Base-by-base conservation (phyloP, 2,797 vertebrate genomes). In the Artibeus lituratus region DNA sequence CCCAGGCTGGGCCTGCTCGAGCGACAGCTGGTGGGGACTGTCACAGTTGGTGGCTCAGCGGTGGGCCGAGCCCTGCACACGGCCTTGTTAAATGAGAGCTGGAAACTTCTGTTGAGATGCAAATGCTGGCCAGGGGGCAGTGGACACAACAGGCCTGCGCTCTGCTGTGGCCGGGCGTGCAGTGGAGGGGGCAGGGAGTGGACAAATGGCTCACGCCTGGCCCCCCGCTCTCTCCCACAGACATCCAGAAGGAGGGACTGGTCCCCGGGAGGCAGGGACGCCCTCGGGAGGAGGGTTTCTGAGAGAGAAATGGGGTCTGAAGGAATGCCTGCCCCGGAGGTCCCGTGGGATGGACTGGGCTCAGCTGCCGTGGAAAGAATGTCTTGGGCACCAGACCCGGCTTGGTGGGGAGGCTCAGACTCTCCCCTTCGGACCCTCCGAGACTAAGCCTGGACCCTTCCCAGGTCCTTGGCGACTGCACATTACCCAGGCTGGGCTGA, bases 21-120 rank as follows among this genome's bases (percentile, higher is more conserved):
- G 6, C 67, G 88, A 93, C 94, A 95, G 94, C 90, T 92, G 90
- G 62, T 53, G 73, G 24, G 69, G 89, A 77, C 84, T 78, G 83
- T 15, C 9, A 26, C 12, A 5, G 12, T 22, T n/a, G 44, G 85
- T 57, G 84, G 80, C 92, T 57, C 82, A 85, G 87, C 76, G 92
- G 78, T 22, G 42, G 16, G 6, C n/a, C 29, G 55, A 39, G 73
- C n/a, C 57, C 29, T 85, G 67, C 53, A 51, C 73, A 21, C 0
- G 6, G 87, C 24, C 47, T 69, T 18, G 0, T 7, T 78, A 67
- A 93, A 37, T 39, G 21, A 18, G 85, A 77, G 42, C 26, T 69
- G 44, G 76, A 78, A 67, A 69, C 32, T 84, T 85, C 62, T 70
- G 18, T 39, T 65, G 72, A 88, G 81, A 86, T 42, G 42, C 49